Conservation (phyloP, 2,888 invertebrate species). For the Acanthosoma haemorrhoidale region DNA sequence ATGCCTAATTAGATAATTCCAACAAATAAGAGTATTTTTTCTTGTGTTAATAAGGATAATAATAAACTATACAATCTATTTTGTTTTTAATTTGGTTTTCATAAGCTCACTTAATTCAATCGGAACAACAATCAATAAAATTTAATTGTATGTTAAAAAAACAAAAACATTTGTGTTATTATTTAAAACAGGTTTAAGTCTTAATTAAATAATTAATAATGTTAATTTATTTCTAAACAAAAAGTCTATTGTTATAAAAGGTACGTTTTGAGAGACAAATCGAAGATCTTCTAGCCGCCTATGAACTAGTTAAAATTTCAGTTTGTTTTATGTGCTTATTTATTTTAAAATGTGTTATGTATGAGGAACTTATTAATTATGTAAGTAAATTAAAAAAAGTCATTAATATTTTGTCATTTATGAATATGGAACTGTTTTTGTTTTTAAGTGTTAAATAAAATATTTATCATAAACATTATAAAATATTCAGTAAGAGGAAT, state of each 20-base stretch:
- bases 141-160: background rate
- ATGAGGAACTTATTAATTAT: background rate
- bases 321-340: background rate
- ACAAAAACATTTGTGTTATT: no score
- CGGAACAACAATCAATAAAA: background rate
- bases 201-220: no score
- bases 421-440: background rate
- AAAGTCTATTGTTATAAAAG: background rate
- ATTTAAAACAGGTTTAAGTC: background rate
- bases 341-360: slow-evolving; percentile 11
- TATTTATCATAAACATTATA: slow-evolving; percentile 2
- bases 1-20: slow-evolving; percentile 1
- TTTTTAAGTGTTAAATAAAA: slow-evolving; percentile 1
- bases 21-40: background rate
- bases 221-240: slow-evolving; percentile 11
- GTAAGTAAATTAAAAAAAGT: background rate
- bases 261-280: background rate
- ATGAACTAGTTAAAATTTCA: no score
- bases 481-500: background rate
- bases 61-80: slow-evolving; percentile 5
- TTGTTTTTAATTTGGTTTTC: background rate
- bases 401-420: background rate
- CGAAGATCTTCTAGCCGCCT: background rate
- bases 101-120: slow-evolving; percentile 1
- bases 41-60: slow-evolving; percentile 9